Base-by-base conservation (phyloP, 2,888 invertebrate genomes). In the Pammene aurita region DNA sequence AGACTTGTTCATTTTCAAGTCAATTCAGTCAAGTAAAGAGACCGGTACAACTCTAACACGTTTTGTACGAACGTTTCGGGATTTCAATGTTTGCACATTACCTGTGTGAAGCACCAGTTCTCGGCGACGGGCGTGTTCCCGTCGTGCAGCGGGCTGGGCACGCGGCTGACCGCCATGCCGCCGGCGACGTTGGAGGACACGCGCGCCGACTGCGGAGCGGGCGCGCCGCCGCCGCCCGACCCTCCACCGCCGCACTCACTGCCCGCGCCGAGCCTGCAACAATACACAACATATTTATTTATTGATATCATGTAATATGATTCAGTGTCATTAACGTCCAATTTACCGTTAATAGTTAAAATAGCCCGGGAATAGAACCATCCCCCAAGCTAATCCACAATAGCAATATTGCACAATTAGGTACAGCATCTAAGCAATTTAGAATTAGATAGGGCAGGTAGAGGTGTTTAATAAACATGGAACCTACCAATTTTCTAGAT, bases 51-150 rank as follows among this genome's bases (percentile, higher is more conserved):
- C 4, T 26, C 26, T 26, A 26, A 26, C 26, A 26, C 26, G 26
- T 26, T 26, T 26, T 2, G 26, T 26, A 26, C 4, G 13, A 26
- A 13, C 1, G 18, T 26, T 13, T 13, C 14, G 26, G 34, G n/a
- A 41, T 63, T 42, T 34, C 38, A 52, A 67, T 68, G 26, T 50
- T 26, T 0, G 18, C 72, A 52, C 35, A 48, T 61, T 94, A 98
- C 98, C 97, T 99, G 98, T 89, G 99, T 99, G 92, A 99, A 99
- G 95, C 99, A 99, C 99, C 99, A 99, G 94, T 99, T 99, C 93
- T 99, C 99, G 73, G 99, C 99, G 80, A 99, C 98, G 84, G 99
- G 99, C 86, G 97, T 97, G 93, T 97, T 97, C 89, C 96, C 97
- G 96, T 97, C 97, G 93, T 97, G 97, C 86, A 98, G 96, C 90